Base-by-base conservation (phyloP, 2,797 vertebrate genomes). In the Tapera naevia region DNA sequence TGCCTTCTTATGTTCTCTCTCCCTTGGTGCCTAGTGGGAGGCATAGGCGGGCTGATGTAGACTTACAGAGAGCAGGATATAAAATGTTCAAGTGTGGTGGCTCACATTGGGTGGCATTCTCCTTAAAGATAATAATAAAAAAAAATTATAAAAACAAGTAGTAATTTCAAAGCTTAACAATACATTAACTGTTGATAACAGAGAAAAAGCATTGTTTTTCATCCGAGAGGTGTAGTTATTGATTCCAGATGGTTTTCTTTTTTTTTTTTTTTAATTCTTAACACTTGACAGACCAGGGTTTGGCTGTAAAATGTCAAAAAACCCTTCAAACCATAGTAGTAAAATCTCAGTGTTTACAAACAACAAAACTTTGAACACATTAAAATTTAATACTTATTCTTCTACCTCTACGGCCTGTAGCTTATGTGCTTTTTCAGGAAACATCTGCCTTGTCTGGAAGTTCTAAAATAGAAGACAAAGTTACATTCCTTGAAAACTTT, bases 81-180 rank as follows among this genome's bases (percentile, higher is more conserved):
- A 66, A 81, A 53, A 51, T 72, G 12, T 67, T 46, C 30, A 81
- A n/a, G 6, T 16, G 21, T 37, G 21, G 11, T 88, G 12, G 80
- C 80, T 96, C 87, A 72, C 45, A 64, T 80, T 66, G 8, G 15
- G 51, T 85, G 62, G n/a, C 88, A 50, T 85, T 95, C 89, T 83
- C 17, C 60, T 8, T 50, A 51, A 86, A 76, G 41, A 46, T 30
- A 45, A 62, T 46, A 69, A 78, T 76, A 23, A 71, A 76, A 82
- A 82, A 60, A 69, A 71, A 56, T 37, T 54, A 30, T 69, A 90
- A 97, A 91, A 96, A 61, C 37, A 95, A 94, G 76, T 69, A 61
- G 14, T 35, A 91, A 90, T 88, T 95, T 95, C 66, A 89, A 17
- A 78, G 76, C 76, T 92, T 91, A 75, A 86, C 48, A 88, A 85